Base-by-base conservation (phyloP, 2,888 invertebrate genomes). In the Steinernema scapterisci region DNA sequence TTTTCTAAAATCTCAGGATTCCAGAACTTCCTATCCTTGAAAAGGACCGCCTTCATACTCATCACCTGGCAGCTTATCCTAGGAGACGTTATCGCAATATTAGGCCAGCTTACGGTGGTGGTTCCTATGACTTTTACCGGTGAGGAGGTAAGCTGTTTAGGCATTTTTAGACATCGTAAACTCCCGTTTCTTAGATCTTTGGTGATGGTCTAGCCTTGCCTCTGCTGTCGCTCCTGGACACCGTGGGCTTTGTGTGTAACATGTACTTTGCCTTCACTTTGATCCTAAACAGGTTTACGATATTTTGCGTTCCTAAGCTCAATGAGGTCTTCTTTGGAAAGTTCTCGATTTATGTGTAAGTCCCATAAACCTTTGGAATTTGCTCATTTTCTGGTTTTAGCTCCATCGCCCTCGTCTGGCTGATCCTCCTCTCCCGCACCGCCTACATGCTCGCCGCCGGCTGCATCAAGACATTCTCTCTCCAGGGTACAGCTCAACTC, bases 181-280 rank as follows among this genome's bases (percentile, higher is more conserved):
- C 5, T 7, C 2, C 7, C 13, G 16, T 48, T 48, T 16, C 27
- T n/a, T n/a, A 63, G 63, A 5, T 63, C 1, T 63, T 63, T 19
- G 16, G 31, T 7, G 16, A 63, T 1, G 38, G 25, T 2, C 2
- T 31, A 9, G n/a, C 31, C 2, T 16, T 48, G n/a, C 48, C 48
- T 16, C 48, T 48, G 13, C 63, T 63, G 1, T 63, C 63, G 25
- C 13, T 31, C 3, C 3, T 63, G 31, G 63, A 63, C 31, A 63
- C 63, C 11, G 16, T 63, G 3, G 63, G 63, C 27, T 63, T 63
- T 27, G 11, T 38, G 25, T 31, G 63, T 31, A 63, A 63, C 63
- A 63, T 63, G 63, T 63, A 63, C 31, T 63, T 63, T 31, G 63
- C 63, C 13, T 63, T 63, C n/a, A 38, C 63, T 27, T 13, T 63